A percentile compares a stretch with the other conserved stretches of the same genome.
Conservation (phyloP, 2,797 vertebrate genomes). For the Spheniscus humboldti region DNA sequence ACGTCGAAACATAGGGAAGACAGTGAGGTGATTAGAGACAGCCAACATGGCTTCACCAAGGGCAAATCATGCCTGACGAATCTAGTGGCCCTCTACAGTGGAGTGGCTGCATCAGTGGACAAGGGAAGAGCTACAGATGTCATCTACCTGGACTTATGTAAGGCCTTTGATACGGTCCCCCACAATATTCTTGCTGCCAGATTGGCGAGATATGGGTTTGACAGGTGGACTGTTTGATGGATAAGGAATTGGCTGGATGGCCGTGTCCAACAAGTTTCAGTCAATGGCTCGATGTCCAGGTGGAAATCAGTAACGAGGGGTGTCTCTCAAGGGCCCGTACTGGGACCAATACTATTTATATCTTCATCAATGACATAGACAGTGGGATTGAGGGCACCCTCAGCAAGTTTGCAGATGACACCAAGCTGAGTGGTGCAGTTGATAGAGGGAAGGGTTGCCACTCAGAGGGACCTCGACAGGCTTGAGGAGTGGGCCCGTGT, state of each 20-base stretch:
- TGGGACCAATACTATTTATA: not conserved
- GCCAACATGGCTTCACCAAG: not conserved
- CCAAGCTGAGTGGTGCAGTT: not conserved
- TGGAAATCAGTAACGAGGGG: not conserved
- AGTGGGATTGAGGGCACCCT: not conserved
- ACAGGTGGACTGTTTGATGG: not conserved
- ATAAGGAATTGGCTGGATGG: not conserved
- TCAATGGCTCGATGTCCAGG: not conserved
- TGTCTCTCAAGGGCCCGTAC: not conserved
- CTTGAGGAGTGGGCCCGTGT: not conserved
- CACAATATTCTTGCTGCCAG: not conserved
- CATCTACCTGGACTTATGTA: not conserved
- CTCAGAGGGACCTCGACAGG: not conserved
- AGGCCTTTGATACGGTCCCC: not conserved
- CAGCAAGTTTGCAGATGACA: not conserved
- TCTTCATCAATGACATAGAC: not conserved
- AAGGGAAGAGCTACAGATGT: not conserved
- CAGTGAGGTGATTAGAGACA: not conserved
- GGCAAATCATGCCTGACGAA: not conserved
- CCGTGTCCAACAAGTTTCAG: not conserved
- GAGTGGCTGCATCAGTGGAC: not conserved
- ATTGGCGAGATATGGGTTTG: not conserved
- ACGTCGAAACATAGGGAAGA: not conserved
- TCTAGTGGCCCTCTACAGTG: not conserved
- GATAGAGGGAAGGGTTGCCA: not conserved